phyloP scores from a whole-genome alignment of 2,797 vertebrate species.

The Menidia menidia region DNA sequence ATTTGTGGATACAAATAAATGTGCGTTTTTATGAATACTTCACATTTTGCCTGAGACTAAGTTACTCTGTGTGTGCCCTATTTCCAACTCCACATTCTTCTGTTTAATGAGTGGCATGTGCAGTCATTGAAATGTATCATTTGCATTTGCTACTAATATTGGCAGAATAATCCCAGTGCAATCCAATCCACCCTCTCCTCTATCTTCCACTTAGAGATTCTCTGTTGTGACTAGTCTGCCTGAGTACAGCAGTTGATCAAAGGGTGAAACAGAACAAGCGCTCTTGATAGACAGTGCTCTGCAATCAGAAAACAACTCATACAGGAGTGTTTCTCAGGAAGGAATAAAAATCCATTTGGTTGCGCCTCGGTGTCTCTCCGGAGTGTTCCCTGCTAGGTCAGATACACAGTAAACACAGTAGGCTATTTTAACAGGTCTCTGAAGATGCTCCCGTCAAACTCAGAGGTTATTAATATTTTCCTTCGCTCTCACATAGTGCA shows the following conservation, averaged over 20 bases:
- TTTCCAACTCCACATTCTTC: neutral
- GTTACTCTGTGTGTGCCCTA: neutral
- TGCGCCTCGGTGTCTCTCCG: conserved; percentile 44
- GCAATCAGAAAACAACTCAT: conserved; percentile 63
- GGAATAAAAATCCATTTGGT: conserved; percentile 56
- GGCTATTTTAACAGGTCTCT: conserved; percentile 65
- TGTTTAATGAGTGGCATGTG: conserved; percentile 10
- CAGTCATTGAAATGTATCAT: conserved; percentile 17
- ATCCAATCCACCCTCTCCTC: neutral
- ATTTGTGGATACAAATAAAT: no score
- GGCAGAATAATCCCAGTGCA: conserved; percentile 22
- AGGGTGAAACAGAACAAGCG: conserved; percentile 54
- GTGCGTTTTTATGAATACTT: neutral
- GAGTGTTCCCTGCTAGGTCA: conserved; percentile 53
- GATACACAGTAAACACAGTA: conserved; percentile 57
- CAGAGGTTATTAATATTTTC: conserved; percentile 49
- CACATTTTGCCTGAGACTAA: neutral
- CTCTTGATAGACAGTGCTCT: conserved; percentile 46
- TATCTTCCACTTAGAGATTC: conserved; percentile 7
- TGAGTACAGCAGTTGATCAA: conserved; percentile 59
- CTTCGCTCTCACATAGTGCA: conserved; percentile 10
- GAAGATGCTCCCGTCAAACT: conserved; percentile 52
- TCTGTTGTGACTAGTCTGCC: conserved; percentile 25
- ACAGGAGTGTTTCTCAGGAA: conserved; percentile 49
- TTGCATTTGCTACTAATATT: conserved; percentile 17